These are phyloP conservation scores for Ypsolopha scabrella DNA, from an alignment of 2,888 invertebrate species.

Conservation along the genomic window DNA sequence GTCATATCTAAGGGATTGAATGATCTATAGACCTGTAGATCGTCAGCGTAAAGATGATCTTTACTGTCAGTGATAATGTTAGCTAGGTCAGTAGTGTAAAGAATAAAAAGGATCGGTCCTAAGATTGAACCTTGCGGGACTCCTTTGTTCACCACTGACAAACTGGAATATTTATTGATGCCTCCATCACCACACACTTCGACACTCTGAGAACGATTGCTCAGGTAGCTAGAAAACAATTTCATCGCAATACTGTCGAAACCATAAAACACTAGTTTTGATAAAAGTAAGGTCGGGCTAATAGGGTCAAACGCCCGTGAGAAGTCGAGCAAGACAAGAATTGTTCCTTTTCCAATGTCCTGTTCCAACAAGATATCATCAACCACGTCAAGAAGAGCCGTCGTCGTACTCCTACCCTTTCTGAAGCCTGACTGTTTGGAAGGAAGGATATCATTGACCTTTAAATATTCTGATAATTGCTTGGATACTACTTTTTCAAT, in stretches of 20 bases:
- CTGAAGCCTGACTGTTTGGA: not conserved
- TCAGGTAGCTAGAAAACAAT: not conserved
- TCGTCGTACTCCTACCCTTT: not conserved
- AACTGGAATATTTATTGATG: not conserved
- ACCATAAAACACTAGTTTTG: not conserved
- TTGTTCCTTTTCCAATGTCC: not conserved
- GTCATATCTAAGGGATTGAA: too few species aligned
- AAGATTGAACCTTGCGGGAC: not conserved
- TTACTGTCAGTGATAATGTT: not conserved
- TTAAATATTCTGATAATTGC: not conserved
- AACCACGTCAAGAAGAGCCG: not conserved
- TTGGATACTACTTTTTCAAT: too few species aligned
- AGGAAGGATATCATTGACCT: not conserved
- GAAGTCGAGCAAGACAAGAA: not conserved
- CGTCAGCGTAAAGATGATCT: too few species aligned
- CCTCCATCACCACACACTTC: not conserved
- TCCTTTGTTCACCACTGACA: not conserved
- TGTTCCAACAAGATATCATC: too few species aligned
- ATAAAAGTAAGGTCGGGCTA: not conserved
- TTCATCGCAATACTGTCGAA: not conserved
- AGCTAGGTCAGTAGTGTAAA: not conserved
- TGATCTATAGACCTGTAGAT: too few species aligned
- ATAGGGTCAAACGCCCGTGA: not conserved
- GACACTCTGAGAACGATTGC: not conserved
- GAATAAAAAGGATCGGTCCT: not conserved